phyloP scores from a whole-genome alignment of 2,888 invertebrate species.

The Himalopsyche kuldschensis region DNA sequence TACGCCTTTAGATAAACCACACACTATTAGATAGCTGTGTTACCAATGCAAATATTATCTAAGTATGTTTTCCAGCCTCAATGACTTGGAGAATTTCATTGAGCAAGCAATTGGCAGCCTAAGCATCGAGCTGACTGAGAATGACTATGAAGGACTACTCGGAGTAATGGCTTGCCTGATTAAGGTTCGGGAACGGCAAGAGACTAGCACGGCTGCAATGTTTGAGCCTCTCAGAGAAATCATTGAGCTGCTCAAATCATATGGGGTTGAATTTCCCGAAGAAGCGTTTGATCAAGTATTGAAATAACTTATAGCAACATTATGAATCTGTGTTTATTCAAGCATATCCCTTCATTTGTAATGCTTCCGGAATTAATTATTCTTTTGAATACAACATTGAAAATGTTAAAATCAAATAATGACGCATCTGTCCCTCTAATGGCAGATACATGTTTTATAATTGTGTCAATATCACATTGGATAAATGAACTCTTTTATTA shows the following conservation, averaged over 20 bases:
- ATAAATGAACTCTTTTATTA: too few relatives aligned
- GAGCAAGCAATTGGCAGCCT: constrained; percentile 72
- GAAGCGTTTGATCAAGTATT: constrained; percentile 71
- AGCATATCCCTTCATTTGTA: too few relatives aligned
- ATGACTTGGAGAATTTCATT: constrained; percentile 78
- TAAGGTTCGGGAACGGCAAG: constrained; percentile 73
- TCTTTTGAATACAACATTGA: too few relatives aligned
- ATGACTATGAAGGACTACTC: constrained; percentile 84
- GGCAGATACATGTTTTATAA: too few relatives aligned
- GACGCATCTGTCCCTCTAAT: too few relatives aligned
- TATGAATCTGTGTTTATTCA: too few relatives aligned
- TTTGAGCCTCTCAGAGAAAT: constrained; percentile 87
- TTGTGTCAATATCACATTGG: too few relatives aligned
- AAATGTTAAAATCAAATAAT: too few relatives aligned
- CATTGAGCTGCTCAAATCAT: constrained; percentile 79
- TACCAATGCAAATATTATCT: too few relatives aligned
- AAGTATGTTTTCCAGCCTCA: constrained; percentile 57
- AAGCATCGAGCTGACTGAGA: constrained; percentile 72
- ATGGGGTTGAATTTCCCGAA: constrained; percentile 86
- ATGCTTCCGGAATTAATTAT: too few relatives aligned
- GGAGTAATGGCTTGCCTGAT: constrained; percentile 82
- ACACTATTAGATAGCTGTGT: too few relatives aligned
- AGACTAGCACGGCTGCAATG: constrained; percentile 76
- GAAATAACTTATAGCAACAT: background rate
- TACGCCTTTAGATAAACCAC: too few relatives aligned